Evolutionary conservation across 2,797 vertebrate species (phyloP), one percentile per base, ranked within the genome.

Genomic region (Naso thynnoides): DNA sequence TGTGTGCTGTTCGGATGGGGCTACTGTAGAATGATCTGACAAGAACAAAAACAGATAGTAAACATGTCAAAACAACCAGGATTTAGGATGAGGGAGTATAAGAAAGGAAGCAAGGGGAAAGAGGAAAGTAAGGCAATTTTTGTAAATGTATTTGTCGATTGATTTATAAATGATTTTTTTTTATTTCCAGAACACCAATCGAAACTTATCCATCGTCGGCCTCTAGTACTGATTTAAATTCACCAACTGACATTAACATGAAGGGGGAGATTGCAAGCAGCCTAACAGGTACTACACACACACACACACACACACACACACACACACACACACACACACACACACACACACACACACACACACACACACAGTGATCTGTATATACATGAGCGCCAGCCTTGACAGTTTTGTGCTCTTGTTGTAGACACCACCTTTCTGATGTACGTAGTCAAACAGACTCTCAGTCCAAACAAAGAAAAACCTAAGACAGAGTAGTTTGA

Each of bases 181-280:
- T 1, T 78, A n/a, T n/a, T 86, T 81, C n/a, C 68, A 93, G 91
- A 62, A 89, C 80, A 41, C 86, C 91, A 31, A 1, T 83, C 14
- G 29, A 88, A 87, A 60, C 15, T 0, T 31, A 53, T 62, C 70
- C 76, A 21, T 47, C 8, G 2, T 29, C 45, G 44, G 49, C 16
- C 39, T 14, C 26, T n/a, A 23, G 14, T 5, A 18, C 39, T 21
- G 60, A 68, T 62, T 60, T 48, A 31, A 78, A 73, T 64, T 61
- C 58, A 57, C 23, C n/a, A 8, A 39, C 45, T 24, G n/a, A 47
- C 31, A 29, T 19, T 47, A 31, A 55, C 19, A 52, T 38, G 15
- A 70, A 65, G 24, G 84, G 87, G 23, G 73, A 86, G 31, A 60
- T 26, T 21, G 42, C 24, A 47, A 41, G n/a, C 54, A 61, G 24